Evolutionary conservation across 2,888 invertebrate species (phyloP).

Genomic region (Altica lythri): DNA sequence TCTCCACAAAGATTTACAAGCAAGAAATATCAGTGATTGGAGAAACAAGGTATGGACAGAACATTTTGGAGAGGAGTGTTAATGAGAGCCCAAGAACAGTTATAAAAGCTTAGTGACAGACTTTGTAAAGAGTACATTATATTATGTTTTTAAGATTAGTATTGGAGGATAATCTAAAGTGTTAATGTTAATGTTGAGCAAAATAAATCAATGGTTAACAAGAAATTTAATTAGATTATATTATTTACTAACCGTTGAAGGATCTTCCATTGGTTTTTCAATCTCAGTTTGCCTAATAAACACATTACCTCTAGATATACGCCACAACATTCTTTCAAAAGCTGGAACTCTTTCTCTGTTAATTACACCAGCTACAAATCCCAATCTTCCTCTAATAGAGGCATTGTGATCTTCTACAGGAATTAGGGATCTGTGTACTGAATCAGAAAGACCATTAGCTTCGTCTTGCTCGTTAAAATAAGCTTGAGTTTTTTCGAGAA

Average conservation of each 20-base stretch:
- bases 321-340: constrained; percentile 92
- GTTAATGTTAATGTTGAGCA: too few relatives aligned
- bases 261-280: constrained; percentile 82
- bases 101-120: too few relatives aligned
- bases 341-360: constrained; percentile 84
- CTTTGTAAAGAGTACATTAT: too few relatives aligned
- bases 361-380: constrained; percentile 91
- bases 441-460: constrained; percentile 65
- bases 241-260: constrained; percentile 70
- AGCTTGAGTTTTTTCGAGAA: constrained; percentile 88
- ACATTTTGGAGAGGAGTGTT: too few relatives aligned
- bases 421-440: constrained; percentile 60
- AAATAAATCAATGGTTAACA: too few relatives aligned
- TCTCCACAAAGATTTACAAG: too few relatives aligned
- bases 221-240: neutral
- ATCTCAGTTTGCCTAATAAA: constrained; percentile 87
- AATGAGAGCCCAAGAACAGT: too few relatives aligned
- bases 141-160: too few relatives aligned
- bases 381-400: constrained; percentile 57
- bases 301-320: constrained; percentile 90
- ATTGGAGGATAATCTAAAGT: too few relatives aligned
- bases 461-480: constrained; percentile 87
- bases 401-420: constrained; percentile 57
- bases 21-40: too few relatives aligned
- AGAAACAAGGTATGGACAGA: too few relatives aligned